Conservation (phyloP, 2,113 vertebrate species). For the Pedionomus torquatus region DNA sequence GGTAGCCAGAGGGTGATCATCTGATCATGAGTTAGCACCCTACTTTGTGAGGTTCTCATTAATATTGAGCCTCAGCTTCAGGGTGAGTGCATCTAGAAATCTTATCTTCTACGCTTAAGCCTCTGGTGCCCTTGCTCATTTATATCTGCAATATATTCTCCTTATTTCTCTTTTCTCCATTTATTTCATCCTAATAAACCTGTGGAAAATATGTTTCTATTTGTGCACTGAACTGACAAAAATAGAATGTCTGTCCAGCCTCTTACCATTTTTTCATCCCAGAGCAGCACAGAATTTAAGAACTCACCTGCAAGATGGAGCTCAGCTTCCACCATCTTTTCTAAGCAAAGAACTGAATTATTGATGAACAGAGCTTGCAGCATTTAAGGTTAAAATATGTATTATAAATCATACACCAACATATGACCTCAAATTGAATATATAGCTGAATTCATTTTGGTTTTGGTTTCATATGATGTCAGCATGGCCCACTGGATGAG, state of each 20-base stretch:
- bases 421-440: constrained; percentile 23
- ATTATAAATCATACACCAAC: not conserved
- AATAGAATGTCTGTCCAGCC: not conserved
- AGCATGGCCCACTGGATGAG: constrained; percentile 37
- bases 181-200: not conserved
- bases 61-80: not conserved
- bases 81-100: not conserved
- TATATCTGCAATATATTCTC: not conserved
- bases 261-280: not conserved
- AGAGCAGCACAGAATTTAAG: not conserved
- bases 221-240: not conserved
- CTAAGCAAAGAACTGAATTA: constrained; percentile 1
- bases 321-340: not conserved
- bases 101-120: not conserved
- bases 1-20: not conserved
- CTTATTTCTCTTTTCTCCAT: not conserved
- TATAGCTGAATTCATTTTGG: constrained; percentile 42
- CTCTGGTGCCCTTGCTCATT: not conserved
- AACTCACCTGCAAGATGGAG: not conserved
- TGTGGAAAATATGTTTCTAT: not conserved
- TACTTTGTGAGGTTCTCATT: not conserved
- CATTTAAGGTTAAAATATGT: constrained; percentile 2
- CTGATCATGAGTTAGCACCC: not conserved
- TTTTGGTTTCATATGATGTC: constrained; percentile 56
- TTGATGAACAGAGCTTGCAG: not conserved